These are phyloP conservation scores for Eupleurogrammus muticus DNA, from an alignment of 2,797 vertebrate species.

Conservation along the genomic window DNA sequence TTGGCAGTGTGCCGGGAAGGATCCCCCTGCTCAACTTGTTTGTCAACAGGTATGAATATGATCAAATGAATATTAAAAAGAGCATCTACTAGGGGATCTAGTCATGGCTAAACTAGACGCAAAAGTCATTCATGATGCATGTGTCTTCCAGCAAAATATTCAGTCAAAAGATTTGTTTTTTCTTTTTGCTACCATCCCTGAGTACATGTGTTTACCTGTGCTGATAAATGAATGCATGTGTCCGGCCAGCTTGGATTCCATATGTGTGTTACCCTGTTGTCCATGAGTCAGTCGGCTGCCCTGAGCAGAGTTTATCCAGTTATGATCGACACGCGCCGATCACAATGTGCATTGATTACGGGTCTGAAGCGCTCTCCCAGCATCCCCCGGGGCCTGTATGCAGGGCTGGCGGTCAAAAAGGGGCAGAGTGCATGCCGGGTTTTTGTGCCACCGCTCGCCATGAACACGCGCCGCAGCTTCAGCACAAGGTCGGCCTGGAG, in stretches of 20 bases:
- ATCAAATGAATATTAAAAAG: too few relatives aligned
- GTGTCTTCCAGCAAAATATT: too few relatives aligned
- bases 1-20: too few relatives aligned
- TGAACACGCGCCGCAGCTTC: conserved; percentile 27
- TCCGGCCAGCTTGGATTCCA: neutral
- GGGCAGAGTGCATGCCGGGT: conserved; percentile 48
- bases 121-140: too few relatives aligned
- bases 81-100: too few relatives aligned
- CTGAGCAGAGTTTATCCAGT: conserved; percentile 50
- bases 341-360: conserved; percentile 38
- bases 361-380: conserved; percentile 49
- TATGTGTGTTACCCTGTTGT: neutral
- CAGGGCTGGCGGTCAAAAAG: conserved; percentile 35
- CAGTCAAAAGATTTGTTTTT: too few relatives aligned
- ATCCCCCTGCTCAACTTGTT: too few relatives aligned
- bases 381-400: conserved; percentile 35
- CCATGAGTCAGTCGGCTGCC: conserved; percentile 23
- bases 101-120: too few relatives aligned
- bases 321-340: conserved; percentile 26
- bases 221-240: neutral
- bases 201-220: neutral
- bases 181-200: too few relatives aligned
- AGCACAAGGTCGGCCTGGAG: conserved; percentile 58
- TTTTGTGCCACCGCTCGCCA: conserved; percentile 36
- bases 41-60: too few relatives aligned